Evolutionary conservation across 2,888 invertebrate species (phyloP), one percentile per base, ranked within the genome.

Genomic region (Cataglyphis altisquamis): DNA sequence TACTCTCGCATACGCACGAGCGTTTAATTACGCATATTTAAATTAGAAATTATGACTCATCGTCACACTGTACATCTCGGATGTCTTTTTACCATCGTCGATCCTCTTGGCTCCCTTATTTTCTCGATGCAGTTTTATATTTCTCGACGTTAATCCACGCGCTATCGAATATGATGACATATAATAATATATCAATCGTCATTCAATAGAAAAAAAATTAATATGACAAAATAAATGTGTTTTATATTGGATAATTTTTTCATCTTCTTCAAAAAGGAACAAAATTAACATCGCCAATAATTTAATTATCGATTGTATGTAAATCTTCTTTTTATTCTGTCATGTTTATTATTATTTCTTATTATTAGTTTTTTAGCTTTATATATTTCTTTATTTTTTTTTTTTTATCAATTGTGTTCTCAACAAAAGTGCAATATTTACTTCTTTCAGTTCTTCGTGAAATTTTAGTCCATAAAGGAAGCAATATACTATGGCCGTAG

Each of bases 31-130:
- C 64, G 39, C 21, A 41, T n/a, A 66, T 77, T 67, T 77, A 77
- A 77, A 77, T 67, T 67, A 77, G 77, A 77, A 67, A 77, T 77
- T 66, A 41, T 77, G 29, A 41, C 66, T 66, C 75, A 66, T 55
- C 12, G 15, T 15, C 45, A 9, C 21, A 9, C 21, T 18, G n/a
- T 10, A 10, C 39, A 29, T 41, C 0, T 25, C 12, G 52, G 21
- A 15, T 55, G 5, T 39, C 67, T 67, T 57, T 41, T 55, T 29
- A 29, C 8, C 25, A 15, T 15, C 10, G 12, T 63, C 15, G 15
- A 48, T 64, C 15, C 10, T 10, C 32, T 62, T 21, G 15, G 18
- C 21, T 36, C 18, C 21, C 12, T 12, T 21, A 52, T 64, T 74
- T 64, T 18, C 52, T 52, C 52, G 52, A 60, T 60, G 12, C n/a